Evolutionary conservation across 1,140 invertebrate genomes (phyloP), one percentile per base, ranked within the genome.

Genomic region (Pristionchus pacificus): DNA sequence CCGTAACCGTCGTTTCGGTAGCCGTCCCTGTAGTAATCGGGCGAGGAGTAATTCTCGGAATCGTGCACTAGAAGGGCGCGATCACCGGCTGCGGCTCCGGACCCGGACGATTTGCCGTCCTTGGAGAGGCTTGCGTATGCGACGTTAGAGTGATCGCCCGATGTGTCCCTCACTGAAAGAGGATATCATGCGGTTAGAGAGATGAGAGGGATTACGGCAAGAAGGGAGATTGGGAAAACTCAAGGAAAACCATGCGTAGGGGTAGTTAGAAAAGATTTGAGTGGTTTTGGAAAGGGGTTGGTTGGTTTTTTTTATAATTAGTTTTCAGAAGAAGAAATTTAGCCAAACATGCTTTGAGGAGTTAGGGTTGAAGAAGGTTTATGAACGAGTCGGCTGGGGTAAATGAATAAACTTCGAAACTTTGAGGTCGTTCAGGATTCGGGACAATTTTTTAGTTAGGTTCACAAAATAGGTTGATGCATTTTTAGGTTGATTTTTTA

Each of bases 1-100:
- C 68, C 71, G 59, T 76, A 74, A 24, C 61, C 75, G 49, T 63
- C 68, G 30, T 70, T 65, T 28, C 65, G 55, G 31, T 76, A 49
- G 6, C 38, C 38, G 19, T 6, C 19, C 19, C 38, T 19, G 6
- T 19, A 6, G 19, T 49, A 49, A 6, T 49, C 38, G 19, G 38
- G 38, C 19, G 38, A 10, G 19, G 6, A 10, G 38, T 49, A 49
- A 19, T 49, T 49, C 38, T 49, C 38, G 19, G 6, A 10, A 49
- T 49, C 38, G 19, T 19, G 38, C 38, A 49, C 38, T 10, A 49
- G 38, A 10, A 49, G 6, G 19, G 6, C 38, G 6, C 38, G 6
- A 19, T 49, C 38, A 10, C 38, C 38, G 6, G 6, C 38, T 49
- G 6, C 38, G 19, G n/a, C n/a, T n/a, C n/a, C n/a, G n/a, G n/a